Conservation (phyloP, 2,113 vertebrate genomes). For the Vimba vimba region DNA sequence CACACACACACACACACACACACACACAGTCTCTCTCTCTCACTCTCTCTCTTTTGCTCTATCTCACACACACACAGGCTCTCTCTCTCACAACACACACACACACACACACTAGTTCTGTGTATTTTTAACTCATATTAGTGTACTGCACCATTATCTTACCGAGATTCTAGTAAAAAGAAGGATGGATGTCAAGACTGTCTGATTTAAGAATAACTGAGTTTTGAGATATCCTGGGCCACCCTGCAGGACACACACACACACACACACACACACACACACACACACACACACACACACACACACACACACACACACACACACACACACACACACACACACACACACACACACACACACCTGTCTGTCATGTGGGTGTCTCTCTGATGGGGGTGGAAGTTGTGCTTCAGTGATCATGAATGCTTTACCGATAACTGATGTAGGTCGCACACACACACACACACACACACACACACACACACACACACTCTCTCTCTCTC, state of each 20-base stretch:
- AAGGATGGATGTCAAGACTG: no score
- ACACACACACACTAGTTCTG: not conserved
- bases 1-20: not conserved
- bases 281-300: no score
- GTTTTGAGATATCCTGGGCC: no score
- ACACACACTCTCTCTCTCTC: not conserved
- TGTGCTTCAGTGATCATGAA: not conserved
- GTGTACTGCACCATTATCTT: no score
- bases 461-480: not conserved
- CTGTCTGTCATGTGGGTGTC: conserved; percentile 17
- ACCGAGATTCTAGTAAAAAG: no score
- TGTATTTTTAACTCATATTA: no score
- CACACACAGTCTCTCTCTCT: no score
- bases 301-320: no score
- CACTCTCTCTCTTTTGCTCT: no score
- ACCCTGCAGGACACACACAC: not conserved
- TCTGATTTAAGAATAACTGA: no score
- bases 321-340: no score
- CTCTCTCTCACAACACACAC: not conserved
- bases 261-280: not conserved
- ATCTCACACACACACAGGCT: not conserved
- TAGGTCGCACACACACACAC: not conserved
- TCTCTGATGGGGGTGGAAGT: conserved; percentile 8
- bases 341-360: conserved; percentile 15
- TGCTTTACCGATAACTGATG: not conserved